A percentile compares a stretch with the other conserved stretches of the same genome.
Conservation (phyloP, 2,113 vertebrate genomes). For the Trochalopteron elliotii region DNA sequence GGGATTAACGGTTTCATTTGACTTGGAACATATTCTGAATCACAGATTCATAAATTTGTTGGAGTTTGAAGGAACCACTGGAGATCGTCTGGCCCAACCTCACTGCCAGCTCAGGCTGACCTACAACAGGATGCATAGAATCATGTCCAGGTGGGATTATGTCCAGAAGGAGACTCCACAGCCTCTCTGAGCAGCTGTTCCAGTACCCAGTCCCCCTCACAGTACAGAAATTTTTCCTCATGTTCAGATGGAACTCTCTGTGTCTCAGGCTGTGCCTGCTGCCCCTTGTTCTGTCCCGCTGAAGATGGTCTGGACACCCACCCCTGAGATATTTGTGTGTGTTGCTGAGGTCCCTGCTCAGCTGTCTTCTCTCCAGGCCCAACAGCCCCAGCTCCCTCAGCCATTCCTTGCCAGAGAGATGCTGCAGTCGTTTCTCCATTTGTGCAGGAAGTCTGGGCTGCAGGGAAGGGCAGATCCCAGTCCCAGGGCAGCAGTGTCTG, state of each 20-base stretch:
- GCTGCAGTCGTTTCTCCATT: neutral
- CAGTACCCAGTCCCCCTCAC: neutral
- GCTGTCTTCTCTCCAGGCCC: neutral
- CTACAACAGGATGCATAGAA: rapidly evolving
- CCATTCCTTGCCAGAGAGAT: neutral
- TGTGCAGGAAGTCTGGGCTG: neutral
- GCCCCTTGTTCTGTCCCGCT: rapidly evolving
- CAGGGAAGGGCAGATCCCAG: neutral
- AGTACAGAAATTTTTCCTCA: neutral
- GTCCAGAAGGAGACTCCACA: neutral
- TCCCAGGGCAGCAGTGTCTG: neutral
- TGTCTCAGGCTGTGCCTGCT: neutral
- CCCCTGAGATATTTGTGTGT: rapidly evolving
- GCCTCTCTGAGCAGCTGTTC: neutral
- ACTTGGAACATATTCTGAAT: neutral
- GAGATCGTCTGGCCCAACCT: neutral
- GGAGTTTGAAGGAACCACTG: neutral
- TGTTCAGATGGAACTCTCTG: neutral
- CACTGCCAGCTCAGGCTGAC: neutral
- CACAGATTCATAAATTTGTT: neutral
- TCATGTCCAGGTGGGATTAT: neutral
- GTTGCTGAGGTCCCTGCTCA: neutral
- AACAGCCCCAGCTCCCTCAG: neutral
- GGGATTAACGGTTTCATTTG: neutral
- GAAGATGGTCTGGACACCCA: no score